A percentile compares a stretch with the other conserved stretches of the same genome.
phyloP scores from a whole-genome alignment of 2,113 vertebrate genomes.

The Lagopus leucura region DNA sequence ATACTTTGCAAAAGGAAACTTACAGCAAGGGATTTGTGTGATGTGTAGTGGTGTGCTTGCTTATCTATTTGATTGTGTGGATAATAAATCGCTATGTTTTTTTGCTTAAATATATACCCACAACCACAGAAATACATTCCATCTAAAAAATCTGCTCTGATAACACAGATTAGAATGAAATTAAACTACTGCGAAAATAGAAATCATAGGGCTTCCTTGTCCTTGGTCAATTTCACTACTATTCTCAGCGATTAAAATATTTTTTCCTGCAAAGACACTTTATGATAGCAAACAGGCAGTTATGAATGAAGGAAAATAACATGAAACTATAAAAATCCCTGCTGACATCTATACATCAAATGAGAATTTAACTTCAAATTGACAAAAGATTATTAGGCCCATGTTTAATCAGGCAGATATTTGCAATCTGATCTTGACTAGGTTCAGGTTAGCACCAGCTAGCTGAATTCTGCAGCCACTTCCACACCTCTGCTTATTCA shows the following conservation, averaged over 20 bases:
- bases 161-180: neutral
- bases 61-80: neutral
- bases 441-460: neutral
- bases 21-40: neutral
- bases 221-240: neutral
- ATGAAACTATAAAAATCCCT: neutral
- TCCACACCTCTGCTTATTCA: neutral
- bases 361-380: neutral
- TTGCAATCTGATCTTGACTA: neutral
- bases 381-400: neutral
- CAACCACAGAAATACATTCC: neutral
- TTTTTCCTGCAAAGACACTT: neutral
- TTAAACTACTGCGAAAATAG: neutral
- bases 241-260: neutral
- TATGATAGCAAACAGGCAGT: neutral
- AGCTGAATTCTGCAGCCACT: neutral
- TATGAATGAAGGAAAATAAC: neutral
- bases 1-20: neutral
- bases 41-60: neutral
- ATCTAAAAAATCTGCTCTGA: neutral
- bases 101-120: neutral
- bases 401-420: neutral
- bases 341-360: neutral
- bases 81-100: neutral
- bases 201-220: neutral